Evolutionary conservation across 1,140 invertebrate genomes (phyloP).

Genomic region (Papilio helenus): DNA sequence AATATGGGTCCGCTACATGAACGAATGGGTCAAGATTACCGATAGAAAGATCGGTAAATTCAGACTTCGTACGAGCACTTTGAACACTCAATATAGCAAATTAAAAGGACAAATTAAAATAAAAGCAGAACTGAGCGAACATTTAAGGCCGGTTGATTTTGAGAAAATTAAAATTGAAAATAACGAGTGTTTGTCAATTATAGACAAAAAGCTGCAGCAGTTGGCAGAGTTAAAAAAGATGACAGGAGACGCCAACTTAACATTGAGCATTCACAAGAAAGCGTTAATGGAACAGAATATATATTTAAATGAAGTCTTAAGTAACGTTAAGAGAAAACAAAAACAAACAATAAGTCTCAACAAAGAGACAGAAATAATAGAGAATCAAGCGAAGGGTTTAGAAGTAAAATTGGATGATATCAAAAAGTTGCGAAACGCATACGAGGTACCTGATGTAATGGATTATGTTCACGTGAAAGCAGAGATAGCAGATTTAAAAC

Average conservation of each 20-base stretch:
- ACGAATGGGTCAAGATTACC: slow-evolving; percentile 78
- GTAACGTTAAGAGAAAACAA: slow-evolving; percentile 61
- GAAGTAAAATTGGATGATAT: slow-evolving; percentile 64
- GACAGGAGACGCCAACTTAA: slow-evolving; percentile 79
- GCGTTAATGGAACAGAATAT: slow-evolving; percentile 74
- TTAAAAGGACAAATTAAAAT: slow-evolving; percentile 76
- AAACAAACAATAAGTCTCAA: slow-evolving; percentile 53
- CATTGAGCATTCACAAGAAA: slow-evolving; percentile 78
- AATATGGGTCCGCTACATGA: slow-evolving; percentile 82
- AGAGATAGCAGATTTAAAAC: slow-evolving; percentile 78
- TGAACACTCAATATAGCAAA: slow-evolving; percentile 79
- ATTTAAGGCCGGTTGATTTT: slow-evolving; percentile 81
- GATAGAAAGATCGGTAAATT: slow-evolving; percentile 80
- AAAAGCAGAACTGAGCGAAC: slow-evolving; percentile 79
- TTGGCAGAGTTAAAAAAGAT: slow-evolving; percentile 80
- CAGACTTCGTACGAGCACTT: slow-evolving; percentile 79
- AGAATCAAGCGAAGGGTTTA: slow-evolving; percentile 62
- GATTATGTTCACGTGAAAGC: slow-evolving; percentile 83
- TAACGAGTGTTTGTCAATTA: slow-evolving; percentile 69
- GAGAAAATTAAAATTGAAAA: slow-evolving; percentile 84
- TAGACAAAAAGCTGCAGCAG: slow-evolving; percentile 77
- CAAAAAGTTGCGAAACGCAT: slow-evolving; percentile 63
- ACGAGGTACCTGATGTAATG: slow-evolving; percentile 82
- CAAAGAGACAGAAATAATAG: slow-evolving; percentile 61
- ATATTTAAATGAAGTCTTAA: slow-evolving; percentile 64